These are phyloP conservation scores for Aphelinus atriplicis DNA, from an alignment of 1,140 invertebrate species.

Conservation along the genomic window DNA sequence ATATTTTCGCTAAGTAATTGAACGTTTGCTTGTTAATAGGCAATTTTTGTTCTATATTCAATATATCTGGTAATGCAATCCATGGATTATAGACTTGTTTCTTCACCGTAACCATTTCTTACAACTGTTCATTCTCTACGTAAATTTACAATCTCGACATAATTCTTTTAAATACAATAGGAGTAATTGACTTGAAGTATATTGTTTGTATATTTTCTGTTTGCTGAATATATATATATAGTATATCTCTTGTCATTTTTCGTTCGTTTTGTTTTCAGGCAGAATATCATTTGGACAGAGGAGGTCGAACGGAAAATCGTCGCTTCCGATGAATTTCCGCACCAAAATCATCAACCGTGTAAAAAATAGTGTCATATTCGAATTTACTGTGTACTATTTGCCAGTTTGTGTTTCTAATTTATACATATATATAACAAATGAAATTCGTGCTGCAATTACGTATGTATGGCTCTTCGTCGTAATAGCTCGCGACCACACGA, in stretches of 20 bases:
- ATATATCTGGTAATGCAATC: too few species aligned
- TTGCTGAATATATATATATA: slow-evolving; percentile 33
- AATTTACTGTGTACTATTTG: too few species aligned
- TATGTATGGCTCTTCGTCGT: too few species aligned
- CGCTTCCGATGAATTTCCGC: slow-evolving; percentile 2
- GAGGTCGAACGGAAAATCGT: slow-evolving; percentile 31
- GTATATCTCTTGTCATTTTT: slow-evolving; percentile 39
- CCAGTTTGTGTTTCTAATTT: too few species aligned
- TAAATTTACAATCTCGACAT: slow-evolving; percentile 26
- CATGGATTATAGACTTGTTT: too few species aligned
- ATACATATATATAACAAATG: too few species aligned
- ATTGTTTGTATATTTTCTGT: slow-evolving; percentile 49
- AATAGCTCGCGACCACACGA: too few species aligned
- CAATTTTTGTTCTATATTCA: not conserved
- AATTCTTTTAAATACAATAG: slow-evolving; percentile 55
- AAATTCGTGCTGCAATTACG: too few species aligned
- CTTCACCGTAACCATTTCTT: not conserved
- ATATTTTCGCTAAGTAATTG: not conserved
- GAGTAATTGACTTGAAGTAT: slow-evolving; percentile 65
- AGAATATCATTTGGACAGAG: slow-evolving; percentile 29
- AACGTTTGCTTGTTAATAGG: slow-evolving; percentile 10
- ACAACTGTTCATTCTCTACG: slow-evolving; percentile 10
- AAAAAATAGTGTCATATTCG: too few species aligned
- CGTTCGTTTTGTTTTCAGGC: slow-evolving; percentile 12
- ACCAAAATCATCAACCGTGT: too few species aligned